Percentiles rank a stretch among this genome's conserved stretches.
These are phyloP conservation scores for Noctua comes DNA, from an alignment of 2,888 invertebrate genomes.

Conservation along the genomic window DNA sequence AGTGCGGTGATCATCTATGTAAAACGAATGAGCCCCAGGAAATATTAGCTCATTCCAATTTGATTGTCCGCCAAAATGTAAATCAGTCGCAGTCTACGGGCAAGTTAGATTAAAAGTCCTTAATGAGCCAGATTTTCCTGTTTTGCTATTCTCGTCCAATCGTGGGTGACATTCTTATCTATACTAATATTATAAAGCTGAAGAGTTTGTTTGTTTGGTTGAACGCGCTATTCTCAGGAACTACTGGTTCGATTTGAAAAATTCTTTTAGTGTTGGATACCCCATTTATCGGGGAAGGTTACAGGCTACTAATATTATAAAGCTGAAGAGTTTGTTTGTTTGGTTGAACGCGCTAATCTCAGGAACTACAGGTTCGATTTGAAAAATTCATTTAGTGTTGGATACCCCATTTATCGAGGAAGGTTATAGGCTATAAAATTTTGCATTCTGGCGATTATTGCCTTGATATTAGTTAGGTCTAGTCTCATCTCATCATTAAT, in stretches of 20 bases:
- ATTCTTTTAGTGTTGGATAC: too few species aligned
- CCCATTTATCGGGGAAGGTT: too few species aligned
- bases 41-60: constrained; percentile 46
- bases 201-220: too few species aligned
- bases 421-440: not conserved
- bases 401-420: too few species aligned
- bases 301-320: too few species aligned
- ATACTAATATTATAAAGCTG: too few species aligned
- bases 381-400: too few species aligned
- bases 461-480: not conserved
- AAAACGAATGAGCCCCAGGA: constrained; percentile 37
- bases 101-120: constrained; percentile 28
- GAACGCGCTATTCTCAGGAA: too few species aligned
- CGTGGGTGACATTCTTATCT: constrained; percentile 6
- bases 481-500: constrained; percentile 4
- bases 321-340: too few species aligned
- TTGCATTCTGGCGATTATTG: not conserved
- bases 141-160: constrained; percentile 21
- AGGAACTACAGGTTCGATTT: too few species aligned
- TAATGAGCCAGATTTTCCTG: constrained; percentile 45
- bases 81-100: constrained; percentile 37
- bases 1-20: constrained; percentile 31
- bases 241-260: too few species aligned
- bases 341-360: too few species aligned
- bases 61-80: constrained; percentile 55